Base-by-base conservation (phyloP, 2,113 vertebrate species). In the Ursus arctos region DNA sequence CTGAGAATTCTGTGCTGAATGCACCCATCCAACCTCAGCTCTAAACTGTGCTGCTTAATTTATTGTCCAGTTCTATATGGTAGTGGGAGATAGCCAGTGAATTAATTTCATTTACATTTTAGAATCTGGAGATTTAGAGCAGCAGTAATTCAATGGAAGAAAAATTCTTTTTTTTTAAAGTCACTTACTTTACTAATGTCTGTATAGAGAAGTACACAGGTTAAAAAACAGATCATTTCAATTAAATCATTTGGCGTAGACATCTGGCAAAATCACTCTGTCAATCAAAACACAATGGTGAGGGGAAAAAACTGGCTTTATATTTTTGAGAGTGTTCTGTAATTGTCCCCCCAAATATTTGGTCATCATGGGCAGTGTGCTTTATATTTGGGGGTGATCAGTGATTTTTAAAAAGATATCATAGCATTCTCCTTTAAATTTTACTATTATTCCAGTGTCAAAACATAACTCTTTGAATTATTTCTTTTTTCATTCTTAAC, bases 261-360 rank as follows among this genome's bases (percentile, higher is more conserved):
- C 36, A 74, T 74, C 59, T 93, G 71, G 55, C 22, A 61, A 90
- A 93, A 88, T 47, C 36, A 91, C 18, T 13, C 51, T 91, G 3
- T 90, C 47, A 16, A 72, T 93, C 61, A 79, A 97, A 97, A 93
- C 47, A 11, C 6, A 86, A 16, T 71, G 57, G 67, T 86, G 51
- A 67, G 2, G 4, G 74, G 57, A 85, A 91, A 91, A 95, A 88
- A 85, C 10, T 69, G 24, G 43, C n/a, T 93, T 84, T 81, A 53
- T 53, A 24, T 14, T 93, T 91, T 59, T 65, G 43, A 92, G 36
- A 71, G 6, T 72, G 22, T 51, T 91, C 69, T 67, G 49, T 90
- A 61, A 61, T 16, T 71, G 2, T 69, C 33, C 33, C 71, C 21
- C 65, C 33, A 91, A 87, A 61, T 61, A 84, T 13, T 40, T 21